A percentile compares a stretch with the other conserved stretches of the same genome.
These are phyloP conservation scores for Sericinus montela DNA, from an alignment of 2,888 invertebrate genomes.

Conservation along the genomic window DNA sequence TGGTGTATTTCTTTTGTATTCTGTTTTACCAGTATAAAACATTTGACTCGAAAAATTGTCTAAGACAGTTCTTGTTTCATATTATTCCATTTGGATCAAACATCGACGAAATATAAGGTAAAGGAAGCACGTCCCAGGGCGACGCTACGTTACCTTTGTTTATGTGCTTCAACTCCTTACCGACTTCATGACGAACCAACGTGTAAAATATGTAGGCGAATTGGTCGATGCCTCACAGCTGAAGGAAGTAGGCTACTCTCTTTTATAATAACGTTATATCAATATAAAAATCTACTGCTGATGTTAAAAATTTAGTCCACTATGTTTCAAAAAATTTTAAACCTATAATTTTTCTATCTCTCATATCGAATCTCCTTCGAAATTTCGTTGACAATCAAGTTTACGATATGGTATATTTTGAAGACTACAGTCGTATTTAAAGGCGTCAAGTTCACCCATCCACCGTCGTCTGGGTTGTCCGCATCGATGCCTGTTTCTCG, in stretches of 20 bases:
- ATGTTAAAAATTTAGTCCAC: too few relatives aligned
- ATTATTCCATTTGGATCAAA: constrained; percentile 2
- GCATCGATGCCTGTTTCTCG: too few relatives aligned
- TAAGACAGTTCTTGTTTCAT: constrained; percentile 2
- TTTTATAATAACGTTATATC: not conserved
- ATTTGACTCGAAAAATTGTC: not conserved
- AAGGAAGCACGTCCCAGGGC: constrained; percentile 6
- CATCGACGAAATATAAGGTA: not conserved
- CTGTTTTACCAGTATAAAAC: too few relatives aligned
- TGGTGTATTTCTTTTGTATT: too few relatives aligned
- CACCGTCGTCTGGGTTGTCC: too few relatives aligned
- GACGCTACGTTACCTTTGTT: constrained; percentile 13
- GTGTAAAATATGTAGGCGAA: constrained; percentile 18
- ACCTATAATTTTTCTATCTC: too few relatives aligned
- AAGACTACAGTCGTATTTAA: too few relatives aligned
- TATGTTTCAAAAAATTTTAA: too few relatives aligned
- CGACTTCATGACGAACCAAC: constrained; percentile 12
- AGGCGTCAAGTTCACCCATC: too few relatives aligned
- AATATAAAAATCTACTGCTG: not conserved
- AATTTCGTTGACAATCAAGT: too few relatives aligned
- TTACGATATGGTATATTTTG: too few relatives aligned
- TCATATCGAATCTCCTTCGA: too few relatives aligned
- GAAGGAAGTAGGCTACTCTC: not conserved
- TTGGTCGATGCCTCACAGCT: constrained; percentile 13
- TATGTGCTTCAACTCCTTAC: constrained; percentile 3